These are phyloP conservation scores for Tetragonisca angustula DNA, from an alignment of 2,888 invertebrate species.

Conservation along the genomic window DNA sequence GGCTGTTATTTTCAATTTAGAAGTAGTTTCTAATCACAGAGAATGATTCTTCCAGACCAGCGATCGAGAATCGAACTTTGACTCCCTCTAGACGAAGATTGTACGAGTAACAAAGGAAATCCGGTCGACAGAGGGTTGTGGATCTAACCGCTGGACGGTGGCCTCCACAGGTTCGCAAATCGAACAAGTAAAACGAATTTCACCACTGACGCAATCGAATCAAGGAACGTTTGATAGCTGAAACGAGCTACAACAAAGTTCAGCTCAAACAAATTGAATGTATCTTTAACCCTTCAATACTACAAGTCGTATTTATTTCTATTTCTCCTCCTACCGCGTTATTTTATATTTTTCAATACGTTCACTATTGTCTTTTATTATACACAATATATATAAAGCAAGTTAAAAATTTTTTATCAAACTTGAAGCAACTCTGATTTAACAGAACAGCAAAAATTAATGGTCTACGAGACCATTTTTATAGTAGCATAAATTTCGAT, in stretches of 20 bases:
- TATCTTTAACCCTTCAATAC: neutral
- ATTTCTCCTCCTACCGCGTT: no score
- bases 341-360: no score
- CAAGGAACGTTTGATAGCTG: slow-evolving; percentile 5
- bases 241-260: neutral
- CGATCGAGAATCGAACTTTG: slow-evolving; percentile 83
- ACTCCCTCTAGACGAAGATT: slow-evolving; percentile 76
- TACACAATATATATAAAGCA: no score
- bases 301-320: no score
- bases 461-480: no score
- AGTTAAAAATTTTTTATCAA: no score
- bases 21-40: neutral
- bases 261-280: neutral
- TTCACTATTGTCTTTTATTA: no score
- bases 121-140: slow-evolving; percentile 52
- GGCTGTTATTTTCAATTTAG: neutral
- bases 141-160: slow-evolving; percentile 72
- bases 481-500: no score
- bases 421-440: no score
- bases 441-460: no score
- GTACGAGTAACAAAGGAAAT: slow-evolving; percentile 40
- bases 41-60: slow-evolving; percentile 74
- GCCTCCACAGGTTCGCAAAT: slow-evolving; percentile 46
- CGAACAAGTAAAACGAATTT: slow-evolving; percentile 55
- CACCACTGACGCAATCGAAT: slow-evolving; percentile 1